Evolutionary conservation across 1,140 invertebrate species (phyloP).

Genomic region (Procambarus virginalis): DNA sequence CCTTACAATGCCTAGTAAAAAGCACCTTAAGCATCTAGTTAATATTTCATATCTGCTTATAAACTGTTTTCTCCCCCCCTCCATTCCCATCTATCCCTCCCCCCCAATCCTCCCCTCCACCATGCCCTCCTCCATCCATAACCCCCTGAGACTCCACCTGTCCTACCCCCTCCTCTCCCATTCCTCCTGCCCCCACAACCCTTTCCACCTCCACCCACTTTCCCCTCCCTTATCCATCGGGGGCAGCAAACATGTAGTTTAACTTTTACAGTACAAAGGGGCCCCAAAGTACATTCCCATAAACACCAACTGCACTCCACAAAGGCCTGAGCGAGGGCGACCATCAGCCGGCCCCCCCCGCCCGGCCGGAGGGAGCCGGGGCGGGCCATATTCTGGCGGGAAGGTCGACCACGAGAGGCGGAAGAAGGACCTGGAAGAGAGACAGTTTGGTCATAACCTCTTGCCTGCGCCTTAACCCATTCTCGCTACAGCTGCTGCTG

Average conservation of each 20-base stretch:
- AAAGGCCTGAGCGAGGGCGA: constrained; percentile 32
- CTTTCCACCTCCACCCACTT: not conserved
- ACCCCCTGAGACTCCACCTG: too few species aligned
- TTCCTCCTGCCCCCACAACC: not conserved
- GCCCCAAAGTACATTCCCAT: constrained; percentile 47
- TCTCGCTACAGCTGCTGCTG: too few species aligned
- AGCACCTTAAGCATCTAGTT: not conserved
- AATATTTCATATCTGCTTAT: not conserved
- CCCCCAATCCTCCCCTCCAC: not conserved
- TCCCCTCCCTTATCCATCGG: not conserved
- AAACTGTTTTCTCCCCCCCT: not conserved
- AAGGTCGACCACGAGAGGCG: not conserved
- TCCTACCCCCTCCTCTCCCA: not conserved
- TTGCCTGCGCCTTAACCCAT: not conserved
- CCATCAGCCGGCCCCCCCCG: constrained; percentile 11
- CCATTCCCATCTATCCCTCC: not conserved
- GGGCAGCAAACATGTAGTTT: constrained; percentile 53
- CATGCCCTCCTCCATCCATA: too few species aligned
- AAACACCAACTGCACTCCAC: constrained; percentile 47
- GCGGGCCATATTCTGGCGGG: constrained; percentile 18
- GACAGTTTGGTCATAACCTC: not conserved
- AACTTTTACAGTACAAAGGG: constrained; percentile 62
- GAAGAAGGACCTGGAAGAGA: not conserved
- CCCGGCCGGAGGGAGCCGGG: not conserved
- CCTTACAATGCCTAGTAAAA: not conserved